Evolutionary conservation across 1,140 invertebrate genomes (phyloP).

Genomic region (Ditylenchus dipsaci): DNA sequence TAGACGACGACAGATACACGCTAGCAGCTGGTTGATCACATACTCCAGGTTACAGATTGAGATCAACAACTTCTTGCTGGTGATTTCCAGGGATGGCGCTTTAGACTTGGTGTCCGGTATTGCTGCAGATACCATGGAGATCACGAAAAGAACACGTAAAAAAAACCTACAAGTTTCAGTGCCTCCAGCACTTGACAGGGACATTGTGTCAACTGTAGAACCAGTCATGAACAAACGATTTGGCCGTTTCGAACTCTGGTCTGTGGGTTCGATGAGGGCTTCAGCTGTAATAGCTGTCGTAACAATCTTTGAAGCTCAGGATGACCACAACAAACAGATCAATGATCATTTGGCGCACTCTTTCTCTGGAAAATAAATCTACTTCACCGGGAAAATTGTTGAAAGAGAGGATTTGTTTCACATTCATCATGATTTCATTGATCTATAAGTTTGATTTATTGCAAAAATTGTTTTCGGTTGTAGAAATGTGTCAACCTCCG

Average conservation of each 20-base stretch:
- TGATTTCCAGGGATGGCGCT: conserved; percentile 19
- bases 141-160: too few relatives aligned
- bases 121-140: too few relatives aligned
- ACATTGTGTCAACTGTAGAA: conserved; percentile 10
- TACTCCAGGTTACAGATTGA: conserved; percentile 55
- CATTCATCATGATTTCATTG: conserved; percentile 44
- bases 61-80: conserved; percentile 44
- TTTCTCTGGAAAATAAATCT: conserved; percentile 50
- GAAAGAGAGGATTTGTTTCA: conserved; percentile 43
- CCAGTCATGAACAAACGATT: conserved; percentile 21
- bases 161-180: not conserved
- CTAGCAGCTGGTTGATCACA: conserved; percentile 44
- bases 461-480: not conserved
- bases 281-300: conserved; percentile 41
- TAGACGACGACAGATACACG: conserved; percentile 47
- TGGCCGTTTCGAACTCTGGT: conserved; percentile 25
- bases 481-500: conserved; percentile 43
- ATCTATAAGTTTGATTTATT: conserved; percentile 31
- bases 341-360: conserved; percentile 37
- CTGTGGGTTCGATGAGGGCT: not conserved
- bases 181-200: conserved; percentile 14
- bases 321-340: conserved; percentile 46
- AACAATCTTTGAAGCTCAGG: conserved; percentile 43
- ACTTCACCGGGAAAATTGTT: conserved; percentile 45
- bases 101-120: not conserved